These are phyloP conservation scores for Carollia perspicillata DNA, from an alignment of 2,113 vertebrate species.

Conservation along the genomic window DNA sequence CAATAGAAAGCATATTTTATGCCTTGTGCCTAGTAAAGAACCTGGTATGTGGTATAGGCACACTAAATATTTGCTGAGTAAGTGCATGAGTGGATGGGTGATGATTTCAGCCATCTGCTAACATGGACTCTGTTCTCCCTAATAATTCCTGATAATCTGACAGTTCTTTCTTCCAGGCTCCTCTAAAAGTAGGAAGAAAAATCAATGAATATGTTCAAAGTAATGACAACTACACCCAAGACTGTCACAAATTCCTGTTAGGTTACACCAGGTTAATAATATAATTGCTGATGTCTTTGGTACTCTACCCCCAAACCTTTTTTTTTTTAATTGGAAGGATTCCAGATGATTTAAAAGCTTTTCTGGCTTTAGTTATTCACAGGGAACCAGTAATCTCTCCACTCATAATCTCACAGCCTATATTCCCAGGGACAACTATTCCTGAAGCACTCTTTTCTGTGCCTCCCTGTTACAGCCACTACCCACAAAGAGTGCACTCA, in stretches of 20 bases:
- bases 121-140: not conserved
- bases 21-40: not conserved
- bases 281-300: not conserved
- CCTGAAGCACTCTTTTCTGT: not conserved
- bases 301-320: not conserved
- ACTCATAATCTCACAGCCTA: not conserved
- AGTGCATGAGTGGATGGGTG: not conserved
- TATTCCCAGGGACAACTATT: not conserved
- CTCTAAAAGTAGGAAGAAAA: not conserved
- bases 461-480: not conserved
- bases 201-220: conserved; percentile 7
- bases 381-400: not conserved
- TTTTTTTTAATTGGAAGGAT: not conserved
- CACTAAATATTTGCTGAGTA: not conserved
- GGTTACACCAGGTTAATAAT: not conserved
- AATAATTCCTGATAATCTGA: not conserved
- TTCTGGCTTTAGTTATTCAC: not conserved
- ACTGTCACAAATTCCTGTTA: not conserved
- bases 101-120: not conserved
- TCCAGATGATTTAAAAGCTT: not conserved
- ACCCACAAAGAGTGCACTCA: not conserved
- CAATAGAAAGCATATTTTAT: conserved; percentile 51
- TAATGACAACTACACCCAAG: not conserved
- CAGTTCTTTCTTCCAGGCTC: not conserved
- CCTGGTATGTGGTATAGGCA: not conserved